A percentile compares a stretch with the other conserved stretches of the same genome.
phyloP scores from a whole-genome alignment of 2,113 vertebrate species.

The Erythrocercus mccallii region DNA sequence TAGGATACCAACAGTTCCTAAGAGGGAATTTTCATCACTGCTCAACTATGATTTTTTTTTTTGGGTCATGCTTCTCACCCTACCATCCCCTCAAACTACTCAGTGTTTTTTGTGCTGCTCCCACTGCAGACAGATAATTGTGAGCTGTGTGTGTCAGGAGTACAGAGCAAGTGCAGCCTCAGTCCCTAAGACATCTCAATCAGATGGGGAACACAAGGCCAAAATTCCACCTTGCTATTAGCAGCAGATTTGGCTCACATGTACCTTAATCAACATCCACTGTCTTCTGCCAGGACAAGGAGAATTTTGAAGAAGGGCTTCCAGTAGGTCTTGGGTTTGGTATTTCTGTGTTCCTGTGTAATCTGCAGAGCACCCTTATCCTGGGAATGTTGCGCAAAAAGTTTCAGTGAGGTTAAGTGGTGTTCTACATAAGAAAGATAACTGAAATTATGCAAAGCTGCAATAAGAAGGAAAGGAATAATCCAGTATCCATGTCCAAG shows the following conservation, averaged over 20 bases:
- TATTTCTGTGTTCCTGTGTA: background rate
- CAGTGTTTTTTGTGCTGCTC: background rate
- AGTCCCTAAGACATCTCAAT: background rate
- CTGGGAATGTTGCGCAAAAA: background rate
- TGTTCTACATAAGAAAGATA: background rate
- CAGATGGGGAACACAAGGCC: fast-evolving
- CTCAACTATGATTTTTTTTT: background rate
- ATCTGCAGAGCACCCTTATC: fast-evolving
- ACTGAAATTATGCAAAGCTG: background rate
- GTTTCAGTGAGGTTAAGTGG: background rate
- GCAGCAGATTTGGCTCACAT: background rate
- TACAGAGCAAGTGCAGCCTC: background rate
- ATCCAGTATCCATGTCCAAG: background rate
- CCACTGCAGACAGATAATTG: background rate
- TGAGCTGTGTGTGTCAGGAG: fast-evolving
- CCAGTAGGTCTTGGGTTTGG: background rate
- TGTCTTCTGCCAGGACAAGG: background rate
- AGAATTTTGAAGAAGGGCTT: background rate
- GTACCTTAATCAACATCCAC: background rate
- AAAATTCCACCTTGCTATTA: background rate
- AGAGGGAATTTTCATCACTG: background rate
- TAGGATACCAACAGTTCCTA: background rate
- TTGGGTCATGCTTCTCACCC: background rate
- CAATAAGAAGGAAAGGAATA: background rate
- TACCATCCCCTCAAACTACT: background rate